Conservation (phyloP, 2,113 vertebrate genomes). For the Xyrauchen texanus region DNA sequence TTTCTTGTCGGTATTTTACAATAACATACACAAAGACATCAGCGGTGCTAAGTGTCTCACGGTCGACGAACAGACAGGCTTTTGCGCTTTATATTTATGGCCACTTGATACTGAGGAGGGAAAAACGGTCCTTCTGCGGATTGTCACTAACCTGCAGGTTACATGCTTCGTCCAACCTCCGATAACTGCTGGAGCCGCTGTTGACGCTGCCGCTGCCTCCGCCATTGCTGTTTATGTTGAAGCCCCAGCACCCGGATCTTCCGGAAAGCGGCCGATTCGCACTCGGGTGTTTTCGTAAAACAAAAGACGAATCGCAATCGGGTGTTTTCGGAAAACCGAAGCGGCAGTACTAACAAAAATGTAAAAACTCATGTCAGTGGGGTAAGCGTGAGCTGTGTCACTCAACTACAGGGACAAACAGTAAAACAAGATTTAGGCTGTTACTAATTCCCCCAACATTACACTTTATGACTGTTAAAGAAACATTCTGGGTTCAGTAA, state of each 20-base stretch:
- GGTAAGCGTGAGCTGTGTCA: too few relatives aligned
- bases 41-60: slow-evolving; percentile 31
- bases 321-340: slow-evolving; percentile 27
- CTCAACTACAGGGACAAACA: too few relatives aligned
- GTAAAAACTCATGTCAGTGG: too few relatives aligned
- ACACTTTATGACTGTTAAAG: too few relatives aligned
- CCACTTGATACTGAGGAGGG: too few relatives aligned
- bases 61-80: background rate
- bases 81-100: background rate
- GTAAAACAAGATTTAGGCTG: too few relatives aligned
- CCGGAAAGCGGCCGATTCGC: slow-evolving; percentile 63
- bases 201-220: slow-evolving; percentile 77
- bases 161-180: slow-evolving; percentile 83
- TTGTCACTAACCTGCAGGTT: slow-evolving; percentile 74
- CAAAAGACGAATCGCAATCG: slow-evolving; percentile 1
- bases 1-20: slow-evolving; percentile 20
- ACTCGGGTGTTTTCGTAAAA: slow-evolving; percentile 61
- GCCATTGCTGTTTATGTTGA: slow-evolving; percentile 85
- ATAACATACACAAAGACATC: slow-evolving; percentile 50
- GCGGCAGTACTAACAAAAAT: too few relatives aligned
- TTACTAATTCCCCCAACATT: too few relatives aligned
- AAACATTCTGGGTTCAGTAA: too few relatives aligned
- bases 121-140: background rate
- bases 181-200: slow-evolving; percentile 68
- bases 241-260: slow-evolving; percentile 72